phyloP scores from a whole-genome alignment of 2,888 invertebrate genomes.

The Cepaea hortensis region DNA sequence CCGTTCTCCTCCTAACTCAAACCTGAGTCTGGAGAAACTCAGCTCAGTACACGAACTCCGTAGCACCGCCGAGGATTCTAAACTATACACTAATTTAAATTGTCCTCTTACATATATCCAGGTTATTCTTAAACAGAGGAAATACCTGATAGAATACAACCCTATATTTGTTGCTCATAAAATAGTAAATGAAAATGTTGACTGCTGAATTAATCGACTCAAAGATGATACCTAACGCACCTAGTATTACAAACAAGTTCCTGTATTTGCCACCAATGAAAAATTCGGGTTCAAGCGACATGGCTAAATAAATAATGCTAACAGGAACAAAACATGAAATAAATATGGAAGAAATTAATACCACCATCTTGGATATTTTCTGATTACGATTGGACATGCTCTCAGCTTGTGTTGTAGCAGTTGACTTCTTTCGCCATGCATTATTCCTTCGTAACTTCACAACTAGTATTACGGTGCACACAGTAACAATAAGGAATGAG shows the following conservation, averaged over 20 bases:
- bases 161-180: slow-evolving; percentile 26
- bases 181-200: slow-evolving; percentile 26
- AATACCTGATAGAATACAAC: neutral
- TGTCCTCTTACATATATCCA: too few species aligned
- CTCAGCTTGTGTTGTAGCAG: neutral
- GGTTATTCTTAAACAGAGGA: too few species aligned
- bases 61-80: too few species aligned
- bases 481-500: neutral
- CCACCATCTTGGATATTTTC: slow-evolving; percentile 5
- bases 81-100: too few species aligned
- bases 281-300: slow-evolving; percentile 11
- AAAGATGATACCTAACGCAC: neutral
- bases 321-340: slow-evolving; percentile 1
- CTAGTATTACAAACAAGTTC: neutral
- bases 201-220: slow-evolving; percentile 20
- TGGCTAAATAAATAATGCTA: neutral
- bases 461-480: slow-evolving; percentile 10
- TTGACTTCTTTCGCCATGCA: neutral
- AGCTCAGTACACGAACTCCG: too few species aligned
- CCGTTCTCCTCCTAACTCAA: too few species aligned
- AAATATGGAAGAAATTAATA: slow-evolving; percentile 5
- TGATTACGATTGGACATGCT: neutral
- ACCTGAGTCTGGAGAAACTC: too few species aligned
- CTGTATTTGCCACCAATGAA: neutral
- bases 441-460: neutral